phyloP scores from a whole-genome alignment of 2,888 invertebrate genomes.

The Sisyra nigra region DNA sequence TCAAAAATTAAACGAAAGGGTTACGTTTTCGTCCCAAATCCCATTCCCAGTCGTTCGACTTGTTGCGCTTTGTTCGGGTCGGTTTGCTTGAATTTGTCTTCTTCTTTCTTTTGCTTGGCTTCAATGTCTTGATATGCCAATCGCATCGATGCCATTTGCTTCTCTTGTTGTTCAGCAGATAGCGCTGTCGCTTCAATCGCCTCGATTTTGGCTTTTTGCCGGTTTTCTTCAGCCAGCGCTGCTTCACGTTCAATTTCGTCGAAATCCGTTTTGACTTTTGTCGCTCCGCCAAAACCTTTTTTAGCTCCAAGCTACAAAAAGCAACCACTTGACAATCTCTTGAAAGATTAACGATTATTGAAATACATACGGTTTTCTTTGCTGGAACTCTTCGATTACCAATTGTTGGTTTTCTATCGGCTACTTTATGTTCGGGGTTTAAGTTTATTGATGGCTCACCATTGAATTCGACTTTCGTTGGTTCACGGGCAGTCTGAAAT shows the following conservation, averaged over 20 bases:
- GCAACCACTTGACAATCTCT: no score
- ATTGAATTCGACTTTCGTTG: constrained; percentile 9
- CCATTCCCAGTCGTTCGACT: constrained; percentile 89
- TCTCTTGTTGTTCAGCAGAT: constrained; percentile 48
- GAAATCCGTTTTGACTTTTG: constrained; percentile 87
- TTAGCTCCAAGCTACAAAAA: constrained; percentile 60
- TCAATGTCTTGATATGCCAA: constrained; percentile 66
- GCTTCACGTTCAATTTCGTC: constrained; percentile 88
- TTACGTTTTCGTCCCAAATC: constrained; percentile 41
- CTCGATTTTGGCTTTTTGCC: constrained; percentile 25
- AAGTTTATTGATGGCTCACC: constrained; percentile 26
- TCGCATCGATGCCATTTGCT: constrained; percentile 46
- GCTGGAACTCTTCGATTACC: constrained; percentile 50
- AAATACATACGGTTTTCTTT: not conserved
- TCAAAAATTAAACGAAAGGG: constrained; percentile 9
- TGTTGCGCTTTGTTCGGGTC: constrained; percentile 78
- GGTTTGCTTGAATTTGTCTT: constrained; percentile 50
- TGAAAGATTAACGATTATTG: not conserved
- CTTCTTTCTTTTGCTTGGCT: constrained; percentile 49
- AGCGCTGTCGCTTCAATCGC: constrained; percentile 24
- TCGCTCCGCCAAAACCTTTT: constrained; percentile 88
- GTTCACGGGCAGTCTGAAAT: not conserved
- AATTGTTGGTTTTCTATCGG: constrained; percentile 49
- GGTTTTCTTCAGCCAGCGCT: constrained; percentile 62
- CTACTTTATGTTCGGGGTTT: constrained; percentile 13